Base-by-base conservation (phyloP, 2,888 invertebrate genomes). In the Lasioglossum lativentre region DNA sequence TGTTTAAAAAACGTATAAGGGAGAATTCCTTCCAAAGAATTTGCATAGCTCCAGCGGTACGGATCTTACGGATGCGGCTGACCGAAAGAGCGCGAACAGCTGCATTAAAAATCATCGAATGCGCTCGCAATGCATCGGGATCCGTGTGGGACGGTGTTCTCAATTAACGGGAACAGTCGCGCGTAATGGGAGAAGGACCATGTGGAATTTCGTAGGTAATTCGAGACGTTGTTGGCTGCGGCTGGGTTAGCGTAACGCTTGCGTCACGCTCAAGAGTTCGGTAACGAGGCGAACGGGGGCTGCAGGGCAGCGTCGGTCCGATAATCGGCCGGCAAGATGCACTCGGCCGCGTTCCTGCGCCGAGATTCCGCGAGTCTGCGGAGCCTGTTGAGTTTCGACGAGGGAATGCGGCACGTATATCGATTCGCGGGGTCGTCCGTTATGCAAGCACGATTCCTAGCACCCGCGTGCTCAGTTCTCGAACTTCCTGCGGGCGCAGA, bases 381-480 rank as follows among this genome's bases (percentile, higher is more conserved):
- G 80, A 30, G 85, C 63, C 70, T 66, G 74, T 81, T 68, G 78
- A 78, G 72, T 83, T 83, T 63, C 75, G 42, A 59, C 52, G 59
- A 72, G 73, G 77, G 80, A 87, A 80, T 70, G 80, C 68, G 42
- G 80, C 45, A 38, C 68, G 30, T 79, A 78, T 73, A 88, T 89
- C 86, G 88, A 89, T 89, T 89, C 83, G 63, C 70, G n/a, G 45
- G 47, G 77, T 78, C 56, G 81, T 80, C 80, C 83, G 87, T 90
- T 88, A 84, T 82, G 83, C 88, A 83, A 83, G 84, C 82, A 76
- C 80, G 82, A 90, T 89, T 85, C 85, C 89, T 90, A 84, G 81
- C 77, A 75, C 66, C 45, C 71, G 82, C 82, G 66, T 75, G 77
- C 74, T 78, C 85, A 86, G 86, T 88, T 78, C 84, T 75, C 85